Evolutionary conservation across 1,140 invertebrate species (phyloP), one percentile per base, ranked within the genome.

Genomic region (Drosophila neocordata): DNA sequence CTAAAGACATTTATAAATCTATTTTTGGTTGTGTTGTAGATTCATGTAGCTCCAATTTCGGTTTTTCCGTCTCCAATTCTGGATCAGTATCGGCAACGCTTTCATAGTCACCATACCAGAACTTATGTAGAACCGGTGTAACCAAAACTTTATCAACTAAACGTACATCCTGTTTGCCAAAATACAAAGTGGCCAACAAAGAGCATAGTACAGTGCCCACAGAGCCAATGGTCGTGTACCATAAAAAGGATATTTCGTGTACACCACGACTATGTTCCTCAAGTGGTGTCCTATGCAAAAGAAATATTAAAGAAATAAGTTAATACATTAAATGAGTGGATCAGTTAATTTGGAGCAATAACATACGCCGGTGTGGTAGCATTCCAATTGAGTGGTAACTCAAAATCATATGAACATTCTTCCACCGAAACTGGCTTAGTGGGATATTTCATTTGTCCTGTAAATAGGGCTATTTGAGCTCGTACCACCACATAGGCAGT

Each of bases 181-280:
- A 89, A 41, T 74, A 89, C 0, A 89, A 31, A 1, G 78, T 82
- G 12, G 84, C 80, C 52, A 89, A 8, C 4, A 85, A 58, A 6
- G 80, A 69, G 2, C 61, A 56, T 0, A 85, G 20, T 9, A 89
- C 27, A 2, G 84, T 89, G 12, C 73, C 73, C 60, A 75, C 5
- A 0, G 78, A 52, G 1, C 84, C 85, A 9, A 89, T 61, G n/a
- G 69, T 7, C 0, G 77, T 77, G 37, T 85, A 89, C 95, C 95
- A 65, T 93, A 95, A 1, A 94, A 92, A 89, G 2, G 84, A 88
- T 9, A 88, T 63, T 51, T 89, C 77, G 53, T 89, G 83, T 13
- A 88, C 20, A 53, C 61, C 66, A 11, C 44, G 58, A n/a, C 57
- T 60, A 0, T 22, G 48, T 1, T 38, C 57, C 11, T 69, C 52